Evolutionary conservation across 2,113 vertebrate species (phyloP).

Genomic region (Excalfactoria chinensis): DNA sequence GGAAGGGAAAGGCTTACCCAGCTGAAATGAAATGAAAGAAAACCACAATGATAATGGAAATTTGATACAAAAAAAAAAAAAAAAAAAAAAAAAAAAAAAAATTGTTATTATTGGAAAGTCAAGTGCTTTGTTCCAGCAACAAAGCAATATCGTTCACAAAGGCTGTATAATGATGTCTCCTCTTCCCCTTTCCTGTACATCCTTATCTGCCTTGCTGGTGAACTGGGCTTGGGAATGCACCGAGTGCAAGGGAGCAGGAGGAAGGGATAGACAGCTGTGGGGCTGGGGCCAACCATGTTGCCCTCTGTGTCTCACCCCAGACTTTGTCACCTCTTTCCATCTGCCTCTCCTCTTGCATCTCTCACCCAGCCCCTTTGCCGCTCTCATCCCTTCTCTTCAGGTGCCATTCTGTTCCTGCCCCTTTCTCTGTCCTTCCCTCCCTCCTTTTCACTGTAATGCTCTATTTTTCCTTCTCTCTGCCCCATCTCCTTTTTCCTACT

Average conservation of each 20-base stretch:
- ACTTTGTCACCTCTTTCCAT: not conserved
- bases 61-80: slow-evolving; percentile 47
- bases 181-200: not conserved
- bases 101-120: slow-evolving; percentile 61
- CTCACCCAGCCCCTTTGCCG: not conserved
- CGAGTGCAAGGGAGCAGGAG: accelerated
- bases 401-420: not conserved
- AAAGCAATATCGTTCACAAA: slow-evolving; percentile 43
- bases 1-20: slow-evolving; percentile 25
- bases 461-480: not conserved
- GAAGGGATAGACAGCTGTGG: not conserved
- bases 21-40: slow-evolving; percentile 47
- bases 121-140: slow-evolving; percentile 53
- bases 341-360: not conserved
- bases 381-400: not conserved
- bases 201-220: accelerated
- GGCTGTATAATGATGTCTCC: not conserved
- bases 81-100: not conserved
- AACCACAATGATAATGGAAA: slow-evolving; percentile 38
- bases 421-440: not conserved
- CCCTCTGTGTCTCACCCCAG: accelerated
- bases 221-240: accelerated
- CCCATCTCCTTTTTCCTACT: not conserved
- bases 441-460: not conserved
- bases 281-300: not conserved